Evolutionary conservation across 92 coral and sea anemone genomes (phyloP), one percentile per base, ranked within the genome.

Genomic region (Siderastrea siderea): DNA sequence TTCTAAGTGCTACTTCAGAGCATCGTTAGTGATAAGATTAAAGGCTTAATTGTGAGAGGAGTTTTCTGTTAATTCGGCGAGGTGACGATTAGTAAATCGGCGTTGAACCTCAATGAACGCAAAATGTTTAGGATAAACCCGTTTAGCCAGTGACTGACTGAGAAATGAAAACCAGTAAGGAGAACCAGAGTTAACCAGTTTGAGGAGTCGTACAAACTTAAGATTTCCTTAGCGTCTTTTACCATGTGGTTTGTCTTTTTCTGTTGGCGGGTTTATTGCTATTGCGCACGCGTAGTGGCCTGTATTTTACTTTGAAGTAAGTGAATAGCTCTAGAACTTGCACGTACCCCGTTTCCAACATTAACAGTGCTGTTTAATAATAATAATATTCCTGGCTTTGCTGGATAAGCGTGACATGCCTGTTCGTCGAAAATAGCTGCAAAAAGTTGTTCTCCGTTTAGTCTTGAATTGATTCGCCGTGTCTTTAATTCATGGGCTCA

Each of bases 151-250:
- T 13, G 10, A 12, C 43, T 26, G 2, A 1, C 7, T 38, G 38
- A 51, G 4, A 14, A 46, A 55, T 6, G 12, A 15, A 57, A 26
- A 26, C 38, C 38, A 26, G 38, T 0, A 84, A 84, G 87, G 87
- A 84, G 74, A 84, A 84, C 87, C 87, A 84, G 87, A 84, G 87
- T 84, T 84, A 74, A 10, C 26, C 10, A 3, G 0, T 19, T 26
- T 3, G 9, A 10, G 38, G 38, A 26, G 2, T 14, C 0, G 1
- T 1, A 59, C 58, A 77, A 6, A 14, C 58, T 59, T 46, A 13
- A 57, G 12, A 5, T 45, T 46, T 9, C 38, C 68, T 13, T 45
- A 5, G 55, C 13, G 57, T 1, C 14, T 60, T 59, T 43, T 45
- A 50, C 81, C 81, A 77, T 77, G 81, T 77, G 81, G 81, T 78